Percentiles rank a stretch among this genome's conserved stretches.
phyloP scores from a whole-genome alignment of 2,888 invertebrate species.

The Rugalucina vietnamica region DNA sequence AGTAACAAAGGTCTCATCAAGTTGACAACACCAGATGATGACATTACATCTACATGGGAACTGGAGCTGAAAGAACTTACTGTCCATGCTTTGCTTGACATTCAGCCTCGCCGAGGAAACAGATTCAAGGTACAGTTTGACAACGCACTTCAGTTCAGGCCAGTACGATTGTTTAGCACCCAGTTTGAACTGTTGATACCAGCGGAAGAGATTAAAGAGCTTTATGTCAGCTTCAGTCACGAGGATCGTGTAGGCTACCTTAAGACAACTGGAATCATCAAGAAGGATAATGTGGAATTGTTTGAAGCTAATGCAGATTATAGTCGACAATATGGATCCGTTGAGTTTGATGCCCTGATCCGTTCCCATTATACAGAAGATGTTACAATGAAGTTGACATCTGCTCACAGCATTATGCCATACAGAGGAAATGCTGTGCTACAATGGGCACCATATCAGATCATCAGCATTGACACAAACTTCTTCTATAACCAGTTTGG shows the following conservation, averaged over 20 bases:
- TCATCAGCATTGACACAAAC: slow-evolving; percentile 44
- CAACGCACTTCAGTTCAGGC: slow-evolving; percentile 35
- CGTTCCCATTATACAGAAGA: slow-evolving; percentile 57
- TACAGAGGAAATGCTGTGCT: slow-evolving; percentile 58
- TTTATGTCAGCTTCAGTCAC: slow-evolving; percentile 56
- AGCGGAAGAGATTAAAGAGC: slow-evolving; percentile 49
- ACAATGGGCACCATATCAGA: slow-evolving; percentile 60
- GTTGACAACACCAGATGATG: slow-evolving; percentile 48
- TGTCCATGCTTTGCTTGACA: slow-evolving; percentile 34
- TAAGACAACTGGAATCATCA: slow-evolving; percentile 45
- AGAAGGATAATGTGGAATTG: slow-evolving; percentile 59
- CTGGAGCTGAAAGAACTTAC: slow-evolving; percentile 18
- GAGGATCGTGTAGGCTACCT: slow-evolving; percentile 59
- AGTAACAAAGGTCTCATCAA: slow-evolving; percentile 41
- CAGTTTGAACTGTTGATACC: slow-evolving; percentile 63
- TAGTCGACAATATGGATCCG: slow-evolving; percentile 30
- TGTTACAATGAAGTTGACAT: slow-evolving; percentile 50
- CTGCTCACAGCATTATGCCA: slow-evolving; percentile 61
- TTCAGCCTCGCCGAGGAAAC: slow-evolving; percentile 45
- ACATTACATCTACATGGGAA: slow-evolving; percentile 46
- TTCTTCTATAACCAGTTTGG: slow-evolving; percentile 56
- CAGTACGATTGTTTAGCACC: slow-evolving; percentile 40
- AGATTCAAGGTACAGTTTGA: slow-evolving; percentile 50
- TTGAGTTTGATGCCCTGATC: slow-evolving; percentile 48
- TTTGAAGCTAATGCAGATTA: slow-evolving; percentile 56